phyloP scores from a whole-genome alignment of 2,888 invertebrate species.

The Agrilus biguttatus region DNA sequence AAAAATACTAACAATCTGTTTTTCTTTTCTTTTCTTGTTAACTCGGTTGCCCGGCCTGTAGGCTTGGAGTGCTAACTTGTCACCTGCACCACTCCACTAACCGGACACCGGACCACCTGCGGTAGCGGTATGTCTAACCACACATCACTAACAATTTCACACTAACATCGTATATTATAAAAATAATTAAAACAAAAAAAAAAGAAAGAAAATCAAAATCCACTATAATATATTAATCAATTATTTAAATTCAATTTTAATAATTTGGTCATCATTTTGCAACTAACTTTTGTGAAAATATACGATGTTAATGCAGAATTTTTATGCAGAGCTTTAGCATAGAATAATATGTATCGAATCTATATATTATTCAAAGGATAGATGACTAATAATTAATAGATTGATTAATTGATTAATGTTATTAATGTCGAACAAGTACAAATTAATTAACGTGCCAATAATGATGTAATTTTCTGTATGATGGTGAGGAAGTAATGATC shows the following conservation, averaged over 20 bases:
- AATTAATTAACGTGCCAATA: conserved; percentile 14
- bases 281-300: conserved; percentile 6
- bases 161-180: conserved; percentile 11
- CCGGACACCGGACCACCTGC: conserved; percentile 26
- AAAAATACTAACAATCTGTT: conserved; percentile 32
- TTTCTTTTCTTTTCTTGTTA: conserved; percentile 34
- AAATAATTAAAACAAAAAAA: neutral
- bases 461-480: conserved; percentile 1
- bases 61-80: conserved; percentile 62
- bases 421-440: conserved; percentile 12
- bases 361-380: no score
- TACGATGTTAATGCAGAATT: no score
- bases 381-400: no score
- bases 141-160: conserved; percentile 27
- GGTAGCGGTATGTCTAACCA: conserved; percentile 31
- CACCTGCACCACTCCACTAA: conserved; percentile 32
- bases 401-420: no score
- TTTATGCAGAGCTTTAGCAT: no score
- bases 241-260: neutral
- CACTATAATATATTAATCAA: neutral
- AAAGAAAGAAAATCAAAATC: neutral
- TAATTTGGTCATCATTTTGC: conserved; percentile 2
- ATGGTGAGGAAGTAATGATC: no score
- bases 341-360: no score
- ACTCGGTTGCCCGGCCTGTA: conserved; percentile 37